A percentile compares a stretch with the other conserved stretches of the same genome.
These are phyloP conservation scores for Nicator chloris DNA, from an alignment of 2,113 vertebrate species.

Conservation along the genomic window DNA sequence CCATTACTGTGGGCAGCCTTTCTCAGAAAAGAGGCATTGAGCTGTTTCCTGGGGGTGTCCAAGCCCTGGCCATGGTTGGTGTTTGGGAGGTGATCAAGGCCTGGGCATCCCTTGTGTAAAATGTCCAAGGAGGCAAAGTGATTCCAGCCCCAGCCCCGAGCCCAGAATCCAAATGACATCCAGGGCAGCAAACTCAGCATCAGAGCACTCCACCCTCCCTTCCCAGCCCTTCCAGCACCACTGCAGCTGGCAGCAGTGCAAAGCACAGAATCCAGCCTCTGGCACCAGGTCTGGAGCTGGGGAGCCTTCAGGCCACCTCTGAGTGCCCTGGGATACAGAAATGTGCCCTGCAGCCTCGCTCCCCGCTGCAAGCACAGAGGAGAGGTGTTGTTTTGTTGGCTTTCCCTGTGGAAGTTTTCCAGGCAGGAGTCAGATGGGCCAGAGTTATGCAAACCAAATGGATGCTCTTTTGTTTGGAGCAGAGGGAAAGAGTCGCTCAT, in stretches of 20 bases:
- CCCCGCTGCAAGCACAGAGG: neutral
- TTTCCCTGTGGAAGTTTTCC: conserved; percentile 46
- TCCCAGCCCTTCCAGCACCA: neutral
- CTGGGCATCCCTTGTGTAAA: neutral
- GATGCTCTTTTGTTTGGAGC: conserved; percentile 64
- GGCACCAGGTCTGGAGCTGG: neutral
- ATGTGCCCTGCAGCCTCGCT: neutral
- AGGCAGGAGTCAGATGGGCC: conserved; percentile 67
- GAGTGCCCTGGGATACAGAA: neutral
- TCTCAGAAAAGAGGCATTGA: neutral
- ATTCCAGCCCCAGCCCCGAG: neutral
- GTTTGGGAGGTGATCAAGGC: neutral
- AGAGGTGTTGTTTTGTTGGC: neutral
- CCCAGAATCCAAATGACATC: neutral
- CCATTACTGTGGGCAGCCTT: neutral
- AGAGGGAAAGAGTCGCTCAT: conserved; percentile 29
- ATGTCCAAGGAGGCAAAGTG: neutral
- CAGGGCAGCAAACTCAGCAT: neutral
- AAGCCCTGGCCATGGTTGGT: neutral
- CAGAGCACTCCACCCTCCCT: neutral
- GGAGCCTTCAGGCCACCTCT: neutral
- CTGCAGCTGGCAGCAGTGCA: neutral
- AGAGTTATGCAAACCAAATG: conserved; percentile 67
- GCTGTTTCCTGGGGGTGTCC: neutral
- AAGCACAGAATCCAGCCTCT: neutral